Conservation (phyloP, 92 coral and sea anemone genomes). For the Muricea muricata region DNA sequence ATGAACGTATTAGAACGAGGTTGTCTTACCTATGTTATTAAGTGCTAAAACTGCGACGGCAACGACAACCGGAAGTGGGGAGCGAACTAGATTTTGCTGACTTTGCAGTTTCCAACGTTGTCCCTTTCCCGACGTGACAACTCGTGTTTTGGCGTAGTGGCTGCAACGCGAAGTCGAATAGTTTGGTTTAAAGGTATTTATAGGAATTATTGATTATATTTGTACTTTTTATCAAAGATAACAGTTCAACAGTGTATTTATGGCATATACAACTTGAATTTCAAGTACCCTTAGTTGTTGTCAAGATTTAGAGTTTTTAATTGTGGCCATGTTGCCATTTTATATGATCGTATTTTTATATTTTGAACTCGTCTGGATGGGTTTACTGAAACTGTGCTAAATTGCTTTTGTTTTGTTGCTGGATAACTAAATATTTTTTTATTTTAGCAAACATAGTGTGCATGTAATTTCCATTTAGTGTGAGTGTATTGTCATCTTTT, state of each 20-base stretch:
- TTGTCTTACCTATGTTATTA: no score
- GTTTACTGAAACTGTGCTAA: neutral
- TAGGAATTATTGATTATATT: no score
- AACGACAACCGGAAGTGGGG: slow-evolving; percentile 2
- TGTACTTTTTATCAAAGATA: neutral
- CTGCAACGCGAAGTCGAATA: neutral
- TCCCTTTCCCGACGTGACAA: neutral
- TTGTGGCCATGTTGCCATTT: neutral
- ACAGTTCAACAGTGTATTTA: neutral
- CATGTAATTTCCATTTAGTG: no score
- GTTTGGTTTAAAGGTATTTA: neutral
- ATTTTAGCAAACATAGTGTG: no score
- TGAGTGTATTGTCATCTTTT: no score
- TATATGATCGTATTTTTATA: neutral
- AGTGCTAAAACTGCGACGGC: neutral
- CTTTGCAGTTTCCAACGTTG: slow-evolving; percentile 4
- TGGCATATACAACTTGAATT: no score
- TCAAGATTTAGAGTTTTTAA: no score
- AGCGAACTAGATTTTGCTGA: no score
- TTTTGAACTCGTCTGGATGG: neutral
- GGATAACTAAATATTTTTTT: neutral
- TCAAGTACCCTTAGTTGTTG: no score
- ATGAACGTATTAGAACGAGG: no score
- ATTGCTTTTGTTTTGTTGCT: neutral
- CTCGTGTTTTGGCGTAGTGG: slow-evolving; percentile 1